Conservation (phyloP, 2,888 invertebrate species). For the Sarcophaga rosellei region DNA sequence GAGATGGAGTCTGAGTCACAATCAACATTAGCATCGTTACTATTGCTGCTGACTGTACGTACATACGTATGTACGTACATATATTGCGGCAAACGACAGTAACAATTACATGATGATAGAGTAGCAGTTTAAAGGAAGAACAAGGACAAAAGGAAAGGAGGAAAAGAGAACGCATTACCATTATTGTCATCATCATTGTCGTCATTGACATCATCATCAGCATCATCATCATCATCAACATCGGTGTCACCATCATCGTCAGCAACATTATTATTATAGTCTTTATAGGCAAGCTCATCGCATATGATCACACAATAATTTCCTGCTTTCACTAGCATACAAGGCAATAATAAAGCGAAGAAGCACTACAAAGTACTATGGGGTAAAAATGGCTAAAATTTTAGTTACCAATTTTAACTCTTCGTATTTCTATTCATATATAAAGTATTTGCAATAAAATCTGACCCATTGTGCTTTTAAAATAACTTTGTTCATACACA, state of each 20-base stretch:
- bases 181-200: not conserved
- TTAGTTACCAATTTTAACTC: no score
- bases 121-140: not conserved
- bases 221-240: constrained; percentile 22
- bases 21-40: not conserved
- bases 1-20: not conserved
- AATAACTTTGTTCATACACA: not conserved
- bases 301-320: constrained; percentile 25
- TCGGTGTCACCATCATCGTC: not conserved
- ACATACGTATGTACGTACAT: not conserved
- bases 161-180: not conserved
- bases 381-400: not conserved
- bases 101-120: not conserved
- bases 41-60: not conserved
- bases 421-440: not conserved
- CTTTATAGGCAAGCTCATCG: constrained; percentile 42
- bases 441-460: not conserved
- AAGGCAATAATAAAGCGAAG: not conserved
- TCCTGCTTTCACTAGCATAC: not conserved
- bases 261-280: constrained; percentile 19
- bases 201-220: constrained; percentile 19
- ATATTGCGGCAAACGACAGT: not conserved
- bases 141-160: not conserved
- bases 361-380: constrained; percentile 7
- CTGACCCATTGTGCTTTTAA: not conserved